Conservation (phyloP, 2,888 invertebrate species). For the Automeris io region DNA sequence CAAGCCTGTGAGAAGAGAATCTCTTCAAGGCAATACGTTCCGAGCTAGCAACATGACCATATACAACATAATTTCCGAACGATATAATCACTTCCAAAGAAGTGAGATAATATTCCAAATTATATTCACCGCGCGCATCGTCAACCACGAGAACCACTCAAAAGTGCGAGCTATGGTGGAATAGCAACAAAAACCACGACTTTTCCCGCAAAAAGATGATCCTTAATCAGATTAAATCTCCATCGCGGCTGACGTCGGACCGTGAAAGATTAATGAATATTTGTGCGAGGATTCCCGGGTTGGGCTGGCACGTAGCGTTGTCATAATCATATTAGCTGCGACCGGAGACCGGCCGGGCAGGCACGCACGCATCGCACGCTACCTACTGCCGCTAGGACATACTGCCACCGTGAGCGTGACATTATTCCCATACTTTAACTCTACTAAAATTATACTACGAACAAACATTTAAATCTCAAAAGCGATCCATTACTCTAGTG, state of each 20-base stretch:
- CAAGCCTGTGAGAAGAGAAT: too few relatives aligned
- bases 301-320: constrained; percentile 74
- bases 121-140: constrained; percentile 69
- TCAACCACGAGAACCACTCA: constrained; percentile 70
- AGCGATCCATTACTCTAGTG: too few relatives aligned
- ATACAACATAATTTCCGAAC: too few relatives aligned
- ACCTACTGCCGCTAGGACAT: constrained; percentile 11
- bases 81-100: too few relatives aligned
- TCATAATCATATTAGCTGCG: constrained; percentile 76
- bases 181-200: constrained; percentile 73
- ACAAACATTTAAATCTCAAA: too few relatives aligned
- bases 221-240: constrained; percentile 78
- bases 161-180: constrained; percentile 70
- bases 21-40: too few relatives aligned
- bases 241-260: constrained; percentile 75
- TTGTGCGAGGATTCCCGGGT: constrained; percentile 74
- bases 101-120: not conserved
- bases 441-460: not conserved
- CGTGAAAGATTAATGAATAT: constrained; percentile 78
- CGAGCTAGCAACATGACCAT: too few relatives aligned
- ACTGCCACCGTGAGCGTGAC: constrained; percentile 10
- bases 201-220: constrained; percentile 75
- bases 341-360: constrained; percentile 61
- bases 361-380: constrained; percentile 47
- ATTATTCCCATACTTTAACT: constrained; percentile 3